A percentile compares a stretch with the other conserved stretches of the same genome.
Evolutionary conservation across 2,113 vertebrate species (phyloP).

Genomic region (Prunella fulvescens): DNA sequence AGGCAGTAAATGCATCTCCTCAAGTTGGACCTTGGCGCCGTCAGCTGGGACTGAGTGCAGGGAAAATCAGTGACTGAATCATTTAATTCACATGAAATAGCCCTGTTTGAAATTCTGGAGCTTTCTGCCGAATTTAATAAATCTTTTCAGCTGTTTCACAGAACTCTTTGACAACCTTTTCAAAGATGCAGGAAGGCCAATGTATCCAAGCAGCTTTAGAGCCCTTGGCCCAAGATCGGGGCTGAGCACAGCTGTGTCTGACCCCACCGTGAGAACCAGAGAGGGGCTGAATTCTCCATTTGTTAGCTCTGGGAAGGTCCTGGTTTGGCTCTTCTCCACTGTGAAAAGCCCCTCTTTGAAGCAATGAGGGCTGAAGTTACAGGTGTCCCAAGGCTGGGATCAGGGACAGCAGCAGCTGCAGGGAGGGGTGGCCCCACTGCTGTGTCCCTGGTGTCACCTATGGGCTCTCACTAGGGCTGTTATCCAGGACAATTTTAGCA

Average conservation of each 20-base stretch:
- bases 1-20: neutral
- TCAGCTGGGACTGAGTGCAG: neutral
- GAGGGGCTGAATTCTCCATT: neutral
- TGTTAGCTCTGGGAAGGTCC: neutral
- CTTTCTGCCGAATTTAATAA: neutral
- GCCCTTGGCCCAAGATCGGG: neutral
- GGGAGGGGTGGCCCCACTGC: neutral
- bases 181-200: neutral
- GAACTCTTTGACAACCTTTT: neutral
- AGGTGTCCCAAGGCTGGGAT: neutral
- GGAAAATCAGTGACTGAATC: neutral
- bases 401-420: conserved; percentile 40
- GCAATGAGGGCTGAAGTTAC: neutral
- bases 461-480: neutral
- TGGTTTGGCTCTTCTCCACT: conserved; percentile 38
- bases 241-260: conserved; percentile 26
- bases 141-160: conserved; percentile 20
- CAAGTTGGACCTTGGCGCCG: neutral
- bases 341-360: conserved; percentile 8
- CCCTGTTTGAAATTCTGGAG: neutral
- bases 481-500: neutral
- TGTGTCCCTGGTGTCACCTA: neutral
- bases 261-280: conserved; percentile 44
- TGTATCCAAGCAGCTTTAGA: conserved; percentile 2
- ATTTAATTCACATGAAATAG: neutral